phyloP scores from a whole-genome alignment of 2,113 vertebrate species.

The Ondatra zibethicus region DNA sequence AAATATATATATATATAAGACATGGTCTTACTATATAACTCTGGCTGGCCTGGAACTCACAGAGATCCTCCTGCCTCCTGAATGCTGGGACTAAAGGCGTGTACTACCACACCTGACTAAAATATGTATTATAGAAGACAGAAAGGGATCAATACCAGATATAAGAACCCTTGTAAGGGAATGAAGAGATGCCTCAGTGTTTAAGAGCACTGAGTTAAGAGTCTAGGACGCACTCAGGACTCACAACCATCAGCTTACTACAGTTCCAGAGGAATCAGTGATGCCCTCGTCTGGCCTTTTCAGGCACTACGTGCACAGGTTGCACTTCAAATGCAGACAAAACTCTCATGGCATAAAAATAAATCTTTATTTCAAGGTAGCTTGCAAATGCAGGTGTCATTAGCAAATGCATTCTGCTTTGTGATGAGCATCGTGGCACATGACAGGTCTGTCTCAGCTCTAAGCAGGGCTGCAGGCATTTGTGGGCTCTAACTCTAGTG shows the following conservation, averaged over 20 bases:
- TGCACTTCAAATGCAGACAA: background rate
- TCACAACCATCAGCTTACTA: background rate
- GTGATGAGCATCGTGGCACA: slow-evolving; percentile 41
- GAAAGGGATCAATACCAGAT: background rate
- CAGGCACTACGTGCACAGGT: background rate
- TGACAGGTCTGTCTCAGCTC: slow-evolving; percentile 32
- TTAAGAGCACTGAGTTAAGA: background rate
- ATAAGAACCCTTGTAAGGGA: background rate
- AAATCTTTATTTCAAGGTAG: background rate
- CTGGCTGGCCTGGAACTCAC: background rate
- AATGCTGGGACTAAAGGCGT: background rate
- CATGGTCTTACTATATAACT: background rate
- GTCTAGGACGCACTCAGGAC: background rate
- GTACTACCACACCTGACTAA: background rate
- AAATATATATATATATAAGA: too few species aligned
- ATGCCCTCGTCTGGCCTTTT: background rate
- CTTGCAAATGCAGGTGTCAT: slow-evolving; percentile 2
- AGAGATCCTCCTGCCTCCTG: background rate
- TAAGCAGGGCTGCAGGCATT: background rate
- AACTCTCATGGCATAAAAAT: background rate
- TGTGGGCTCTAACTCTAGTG: background rate
- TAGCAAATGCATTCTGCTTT: background rate
- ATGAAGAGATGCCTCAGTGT: background rate
- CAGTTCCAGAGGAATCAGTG: background rate
- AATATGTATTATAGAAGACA: background rate